Conservation (phyloP, 2,797 vertebrate genomes). For the Enteromius radiatus region DNA sequence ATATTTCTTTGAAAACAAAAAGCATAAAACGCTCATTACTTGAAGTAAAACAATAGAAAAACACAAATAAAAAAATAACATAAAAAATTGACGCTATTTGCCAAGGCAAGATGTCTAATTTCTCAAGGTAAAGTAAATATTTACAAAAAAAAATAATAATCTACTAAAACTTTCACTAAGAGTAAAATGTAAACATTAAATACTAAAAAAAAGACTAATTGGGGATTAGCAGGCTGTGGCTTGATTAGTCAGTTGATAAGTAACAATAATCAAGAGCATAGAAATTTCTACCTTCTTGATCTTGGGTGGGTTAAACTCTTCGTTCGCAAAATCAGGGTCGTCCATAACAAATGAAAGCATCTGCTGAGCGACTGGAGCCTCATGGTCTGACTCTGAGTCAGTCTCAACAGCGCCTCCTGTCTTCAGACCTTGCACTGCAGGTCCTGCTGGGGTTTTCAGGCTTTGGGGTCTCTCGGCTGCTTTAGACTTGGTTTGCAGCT, state of each 20-base stretch:
- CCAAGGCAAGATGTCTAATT: background rate
- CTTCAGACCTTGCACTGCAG: slow-evolving; percentile 54
- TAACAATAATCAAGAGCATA: background rate
- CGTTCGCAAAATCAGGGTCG: slow-evolving; percentile 85
- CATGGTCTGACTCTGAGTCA: slow-evolving; percentile 78
- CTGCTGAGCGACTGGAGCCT: slow-evolving; percentile 80
- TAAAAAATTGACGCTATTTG: background rate
- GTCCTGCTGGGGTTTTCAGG: slow-evolving; percentile 48
- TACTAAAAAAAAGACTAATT: background rate
- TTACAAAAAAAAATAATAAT: too few relatives aligned
- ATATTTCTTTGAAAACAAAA: background rate
- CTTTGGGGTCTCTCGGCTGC: slow-evolving; percentile 55
- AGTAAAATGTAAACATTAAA: background rate
- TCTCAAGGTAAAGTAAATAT: background rate
- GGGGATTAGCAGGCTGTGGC: background rate
- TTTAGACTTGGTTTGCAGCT: slow-evolving; percentile 25
- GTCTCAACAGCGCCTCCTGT: slow-evolving; percentile 59
- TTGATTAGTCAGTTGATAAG: background rate
- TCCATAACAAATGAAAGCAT: slow-evolving; percentile 88
- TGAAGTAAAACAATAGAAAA: background rate
- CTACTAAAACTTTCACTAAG: background rate
- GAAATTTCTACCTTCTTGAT: slow-evolving; percentile 65
- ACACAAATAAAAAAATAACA: background rate
- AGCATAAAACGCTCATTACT: background rate
- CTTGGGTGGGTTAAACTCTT: slow-evolving; percentile 71